Evolutionary conservation across 2,797 vertebrate species (phyloP).

Genomic region (Dermochelys coriacea): DNA sequence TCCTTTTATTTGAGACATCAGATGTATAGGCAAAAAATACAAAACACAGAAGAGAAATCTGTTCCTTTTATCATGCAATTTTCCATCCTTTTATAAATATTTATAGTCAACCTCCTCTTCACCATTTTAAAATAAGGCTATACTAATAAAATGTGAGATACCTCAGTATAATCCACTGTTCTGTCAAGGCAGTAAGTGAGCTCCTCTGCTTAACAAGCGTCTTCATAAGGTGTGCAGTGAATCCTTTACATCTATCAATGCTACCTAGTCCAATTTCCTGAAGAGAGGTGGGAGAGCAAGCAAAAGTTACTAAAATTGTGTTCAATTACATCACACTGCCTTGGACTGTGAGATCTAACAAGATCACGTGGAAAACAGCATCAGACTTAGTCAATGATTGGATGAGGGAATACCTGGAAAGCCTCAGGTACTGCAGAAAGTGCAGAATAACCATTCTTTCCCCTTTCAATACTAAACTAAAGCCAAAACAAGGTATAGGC

Average conservation of each 20-base stretch:
- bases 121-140: background rate
- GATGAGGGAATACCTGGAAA: background rate
- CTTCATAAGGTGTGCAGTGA: conserved; percentile 93
- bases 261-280: conserved; percentile 91
- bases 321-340: background rate
- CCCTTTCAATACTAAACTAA: background rate
- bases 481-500: background rate
- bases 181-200: conserved; percentile 86
- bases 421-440: background rate
- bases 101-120: background rate
- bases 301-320: rapidly evolving
- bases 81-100: background rate
- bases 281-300: background rate
- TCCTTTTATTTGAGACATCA: background rate
- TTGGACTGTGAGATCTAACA: background rate
- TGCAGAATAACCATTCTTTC: background rate
- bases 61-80: background rate
- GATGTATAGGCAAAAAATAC: background rate
- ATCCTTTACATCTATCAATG: conserved; percentile 92
- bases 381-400: background rate
- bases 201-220: conserved; percentile 88
- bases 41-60: background rate
- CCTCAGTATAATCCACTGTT: conserved; percentile 92
- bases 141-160: conserved; percentile 58
- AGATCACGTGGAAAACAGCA: background rate